Percentiles rank a stretch among this genome's conserved stretches.
phyloP scores from a whole-genome alignment of 2,797 vertebrate genomes.

The Pseudomugil tenellus region DNA sequence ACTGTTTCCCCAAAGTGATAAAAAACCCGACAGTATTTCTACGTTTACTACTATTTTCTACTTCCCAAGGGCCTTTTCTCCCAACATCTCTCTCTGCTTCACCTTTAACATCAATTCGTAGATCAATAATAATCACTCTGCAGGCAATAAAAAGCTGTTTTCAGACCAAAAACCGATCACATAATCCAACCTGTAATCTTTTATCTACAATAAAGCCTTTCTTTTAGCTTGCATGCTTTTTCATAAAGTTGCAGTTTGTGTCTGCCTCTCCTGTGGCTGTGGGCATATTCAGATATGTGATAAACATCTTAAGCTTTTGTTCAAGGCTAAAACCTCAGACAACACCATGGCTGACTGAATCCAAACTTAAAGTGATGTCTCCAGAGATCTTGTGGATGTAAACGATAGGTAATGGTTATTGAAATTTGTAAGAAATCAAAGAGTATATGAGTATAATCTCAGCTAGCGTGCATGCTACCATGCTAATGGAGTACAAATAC shows the following conservation, averaged over 20 bases:
- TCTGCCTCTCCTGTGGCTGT: conserved; percentile 12
- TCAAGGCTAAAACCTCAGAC: conserved; percentile 7
- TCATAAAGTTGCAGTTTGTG: not conserved
- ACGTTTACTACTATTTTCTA: too few species aligned
- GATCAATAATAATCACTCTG: conserved; percentile 33
- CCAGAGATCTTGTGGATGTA: too few species aligned
- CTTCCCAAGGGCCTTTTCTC: conserved; percentile 2
- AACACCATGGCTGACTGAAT: not conserved
- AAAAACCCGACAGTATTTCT: not conserved
- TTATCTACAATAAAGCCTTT: not conserved
- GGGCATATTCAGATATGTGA: conserved; percentile 14
- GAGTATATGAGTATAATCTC: too few species aligned
- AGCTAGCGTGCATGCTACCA: too few species aligned
- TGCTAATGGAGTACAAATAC: too few species aligned
- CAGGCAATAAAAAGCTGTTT: conserved; percentile 23
- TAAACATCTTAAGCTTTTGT: conserved; percentile 17
- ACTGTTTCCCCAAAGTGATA: not conserved
- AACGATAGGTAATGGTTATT: too few species aligned
- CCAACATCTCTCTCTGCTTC: not conserved
- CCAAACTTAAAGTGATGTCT: not conserved
- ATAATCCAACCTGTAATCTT: not conserved
- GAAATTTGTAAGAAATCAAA: too few species aligned
- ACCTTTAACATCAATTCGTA: conserved; percentile 9
- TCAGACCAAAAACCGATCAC: not conserved
- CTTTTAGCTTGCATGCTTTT: conserved; percentile 20